Evolutionary conservation across 92 coral and sea anemone genomes (phyloP), one percentile per base, ranked within the genome.

Genomic region (Diadumene lineata): DNA sequence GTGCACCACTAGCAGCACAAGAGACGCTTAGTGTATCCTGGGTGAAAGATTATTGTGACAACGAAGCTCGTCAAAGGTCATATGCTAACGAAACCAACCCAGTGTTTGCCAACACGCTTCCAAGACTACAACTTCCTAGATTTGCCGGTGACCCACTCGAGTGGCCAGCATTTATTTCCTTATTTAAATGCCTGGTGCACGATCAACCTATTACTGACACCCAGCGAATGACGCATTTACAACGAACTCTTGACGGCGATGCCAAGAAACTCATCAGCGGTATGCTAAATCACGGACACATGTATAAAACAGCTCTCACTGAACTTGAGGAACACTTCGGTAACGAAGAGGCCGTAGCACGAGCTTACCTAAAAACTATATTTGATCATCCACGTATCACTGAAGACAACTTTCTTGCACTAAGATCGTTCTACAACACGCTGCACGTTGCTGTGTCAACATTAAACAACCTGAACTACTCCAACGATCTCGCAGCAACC

Each of bases 261-360:
- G 81, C 84, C 55, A 86, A 78, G 69, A 73, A 56, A 55, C 79
- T 84, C 21, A 61, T 82, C 24, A 80, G 88, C 34, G 88, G 87
- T 43, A 87, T 87, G 88, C 66, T 87, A 26, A 87, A 78, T 60
- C 85, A 87, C 58, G 83, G 90, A 23, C 86, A 85, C 68, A 69
- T 68, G 72, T 81, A 85, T 73, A 61, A 72, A 69, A 75, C 87
- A 11, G 89, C 89, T n/a, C 72, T 85, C 22, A 11, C 64, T 1
- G 91, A 86, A 43, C 78, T 82, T 1, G 86, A 75, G 33, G 83
- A 81, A 26, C 86, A 86, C 72, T 82, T 76, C 38, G 86, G 83
- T 10, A 86, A 72, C 27, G 86, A 86, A 53, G 83, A 79, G 28
- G 24, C 69, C 4, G 74, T 74, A 38, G 82, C 76, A 21, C 51